Conservation (phyloP, 2,797 vertebrate species). For the Xiphorhynchus erythropygius region DNA sequence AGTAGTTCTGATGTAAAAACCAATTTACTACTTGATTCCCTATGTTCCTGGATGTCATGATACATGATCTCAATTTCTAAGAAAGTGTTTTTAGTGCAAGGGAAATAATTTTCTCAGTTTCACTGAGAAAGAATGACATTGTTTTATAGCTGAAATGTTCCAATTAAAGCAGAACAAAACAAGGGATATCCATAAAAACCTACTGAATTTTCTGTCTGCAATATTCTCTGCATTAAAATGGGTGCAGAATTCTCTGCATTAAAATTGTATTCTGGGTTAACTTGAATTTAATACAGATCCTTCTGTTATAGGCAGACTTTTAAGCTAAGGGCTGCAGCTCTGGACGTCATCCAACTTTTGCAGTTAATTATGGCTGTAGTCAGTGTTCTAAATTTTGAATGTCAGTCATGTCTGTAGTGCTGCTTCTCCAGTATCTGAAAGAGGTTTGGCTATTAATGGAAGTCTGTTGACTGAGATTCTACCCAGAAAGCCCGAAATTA, state of each 20-base stretch:
- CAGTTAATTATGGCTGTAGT: conserved; percentile 46
- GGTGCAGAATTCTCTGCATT: background rate
- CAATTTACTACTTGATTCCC: background rate
- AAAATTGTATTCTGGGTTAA: conserved; percentile 3
- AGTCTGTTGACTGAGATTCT: conserved; percentile 5
- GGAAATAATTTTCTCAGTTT: background rate
- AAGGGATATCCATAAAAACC: background rate
- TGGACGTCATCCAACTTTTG: conserved; percentile 37
- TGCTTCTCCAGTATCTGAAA: conserved; percentile 1
- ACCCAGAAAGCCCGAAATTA: background rate
- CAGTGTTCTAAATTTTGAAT: conserved; percentile 50
- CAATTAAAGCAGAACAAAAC: background rate
- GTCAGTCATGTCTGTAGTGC: background rate
- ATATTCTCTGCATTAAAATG: background rate
- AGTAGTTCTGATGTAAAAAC: background rate
- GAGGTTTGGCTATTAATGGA: conserved; percentile 19
- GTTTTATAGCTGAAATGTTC: background rate
- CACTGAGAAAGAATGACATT: background rate
- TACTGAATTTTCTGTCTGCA: background rate
- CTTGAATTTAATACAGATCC: conserved; percentile 9
- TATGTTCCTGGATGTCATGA: background rate
- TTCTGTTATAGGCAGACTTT: background rate
- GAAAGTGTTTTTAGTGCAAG: background rate
- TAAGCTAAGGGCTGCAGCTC: conserved; percentile 10
- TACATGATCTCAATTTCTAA: background rate